Evolutionary conservation across 2,113 vertebrate genomes (phyloP).

Genomic region (Spheniscus mendiculus): DNA sequence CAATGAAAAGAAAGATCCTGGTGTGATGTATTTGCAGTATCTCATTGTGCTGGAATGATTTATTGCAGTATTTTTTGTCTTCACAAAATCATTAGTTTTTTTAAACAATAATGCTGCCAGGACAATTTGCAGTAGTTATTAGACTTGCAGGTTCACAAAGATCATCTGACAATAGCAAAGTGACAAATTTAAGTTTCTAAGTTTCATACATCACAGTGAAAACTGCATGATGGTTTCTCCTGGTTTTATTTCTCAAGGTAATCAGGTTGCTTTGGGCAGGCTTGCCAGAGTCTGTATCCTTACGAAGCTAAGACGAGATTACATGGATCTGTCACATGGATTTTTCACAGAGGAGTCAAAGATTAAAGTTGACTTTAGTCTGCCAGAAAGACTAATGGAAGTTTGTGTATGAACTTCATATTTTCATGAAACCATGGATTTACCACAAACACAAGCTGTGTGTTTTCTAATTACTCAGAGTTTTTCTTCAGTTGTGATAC

Average conservation of each 20-base stretch:
- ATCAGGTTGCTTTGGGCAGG: background rate
- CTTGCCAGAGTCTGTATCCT: background rate
- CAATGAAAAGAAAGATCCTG: background rate
- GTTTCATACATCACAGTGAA: background rate
- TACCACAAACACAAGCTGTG: background rate
- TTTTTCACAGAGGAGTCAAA: background rate
- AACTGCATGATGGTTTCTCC: background rate
- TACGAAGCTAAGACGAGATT: background rate
- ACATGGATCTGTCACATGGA: background rate
- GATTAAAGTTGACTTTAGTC: background rate
- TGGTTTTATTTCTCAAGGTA: background rate
- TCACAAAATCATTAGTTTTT: background rate
- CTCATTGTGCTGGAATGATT: background rate
- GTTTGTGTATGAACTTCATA: background rate
- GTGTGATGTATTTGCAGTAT: background rate
- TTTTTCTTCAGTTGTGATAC: background rate
- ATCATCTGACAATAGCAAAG: background rate
- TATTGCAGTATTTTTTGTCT: background rate
- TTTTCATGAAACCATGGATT: background rate
- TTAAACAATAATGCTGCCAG: background rate
- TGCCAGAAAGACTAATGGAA: background rate
- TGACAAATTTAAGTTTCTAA: background rate
- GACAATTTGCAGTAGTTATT: background rate
- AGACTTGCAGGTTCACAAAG: background rate
- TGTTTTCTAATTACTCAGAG: background rate